These are phyloP conservation scores for Polyergus mexicanus DNA, from an alignment of 1,140 invertebrate genomes.

Conservation along the genomic window DNA sequence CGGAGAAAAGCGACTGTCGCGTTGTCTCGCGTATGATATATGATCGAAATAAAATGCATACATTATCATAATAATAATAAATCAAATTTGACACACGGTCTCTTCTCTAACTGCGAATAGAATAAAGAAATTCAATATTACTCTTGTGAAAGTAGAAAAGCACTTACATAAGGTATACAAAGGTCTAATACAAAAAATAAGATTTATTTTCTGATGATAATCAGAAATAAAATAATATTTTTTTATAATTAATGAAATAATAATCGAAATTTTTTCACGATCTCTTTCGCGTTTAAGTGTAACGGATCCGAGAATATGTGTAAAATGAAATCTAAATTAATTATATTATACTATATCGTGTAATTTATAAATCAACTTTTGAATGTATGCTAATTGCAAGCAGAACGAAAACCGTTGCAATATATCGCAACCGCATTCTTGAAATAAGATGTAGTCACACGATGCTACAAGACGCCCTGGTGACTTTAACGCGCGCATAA, in stretches of 20 bases:
- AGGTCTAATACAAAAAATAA: not conserved
- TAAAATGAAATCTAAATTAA: not conserved
- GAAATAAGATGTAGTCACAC: slow-evolving; percentile 29
- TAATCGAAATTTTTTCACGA: not conserved
- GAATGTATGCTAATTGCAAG: slow-evolving; percentile 4
- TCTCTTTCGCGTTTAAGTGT: not conserved
- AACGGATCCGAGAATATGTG: not conserved
- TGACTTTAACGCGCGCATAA: slow-evolving; percentile 52
- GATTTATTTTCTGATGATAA: not conserved
- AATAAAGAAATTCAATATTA: not conserved
- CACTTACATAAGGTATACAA: not conserved
- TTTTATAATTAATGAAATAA: not conserved
- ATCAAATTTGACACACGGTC: not conserved
- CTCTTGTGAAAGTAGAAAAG: not conserved
- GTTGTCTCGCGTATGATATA: slow-evolving; percentile 13
- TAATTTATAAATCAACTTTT: slow-evolving; percentile 1
- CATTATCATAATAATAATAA: not conserved
- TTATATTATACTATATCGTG: not conserved
- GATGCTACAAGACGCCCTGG: slow-evolving; percentile 15
- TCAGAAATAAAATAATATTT: too few relatives aligned
- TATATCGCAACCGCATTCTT: not conserved
- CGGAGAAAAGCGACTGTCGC: not conserved
- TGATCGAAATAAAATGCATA: not conserved
- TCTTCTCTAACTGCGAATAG: not conserved
- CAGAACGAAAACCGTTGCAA: not conserved